Percentiles rank a stretch among this genome's conserved stretches.
Conservation (phyloP, 2,113 vertebrate species). For the Ariopsis seemanni region DNA sequence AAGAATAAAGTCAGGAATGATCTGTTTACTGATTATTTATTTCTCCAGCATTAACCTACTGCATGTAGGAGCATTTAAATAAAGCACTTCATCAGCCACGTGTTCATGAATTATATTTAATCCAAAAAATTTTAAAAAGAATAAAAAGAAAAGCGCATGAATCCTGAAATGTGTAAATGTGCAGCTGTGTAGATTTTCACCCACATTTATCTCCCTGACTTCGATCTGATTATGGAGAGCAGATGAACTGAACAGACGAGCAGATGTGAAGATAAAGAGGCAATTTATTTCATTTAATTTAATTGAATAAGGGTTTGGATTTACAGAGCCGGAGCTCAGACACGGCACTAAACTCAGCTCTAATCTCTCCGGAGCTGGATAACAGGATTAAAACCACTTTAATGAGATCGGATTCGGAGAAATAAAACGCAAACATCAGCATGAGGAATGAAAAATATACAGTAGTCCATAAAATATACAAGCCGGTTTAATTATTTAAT, state of each 20-base stretch:
- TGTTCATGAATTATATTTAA: neutral
- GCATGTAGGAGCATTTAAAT: too few species aligned
- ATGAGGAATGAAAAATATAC: neutral
- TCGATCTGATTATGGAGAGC: constrained; percentile 56
- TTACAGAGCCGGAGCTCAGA: neutral
- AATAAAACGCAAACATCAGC: neutral
- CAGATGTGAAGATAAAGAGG: constrained; percentile 61
- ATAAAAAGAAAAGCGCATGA: neutral
- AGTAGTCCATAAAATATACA: neutral
- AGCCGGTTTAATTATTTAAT: neutral
- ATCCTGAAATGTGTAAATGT: neutral
- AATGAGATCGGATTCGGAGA: neutral
- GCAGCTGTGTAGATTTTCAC: constrained; percentile 2
- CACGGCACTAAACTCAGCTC: constrained; percentile 9
- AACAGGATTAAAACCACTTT: constrained; percentile 20
- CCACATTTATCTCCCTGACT: constrained; percentile 1
- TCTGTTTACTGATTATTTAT: neutral
- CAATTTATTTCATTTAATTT: constrained; percentile 46
- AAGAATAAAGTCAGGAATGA: neutral
- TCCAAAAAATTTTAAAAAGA: too few species aligned
- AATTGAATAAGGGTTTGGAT: constrained; percentile 36
- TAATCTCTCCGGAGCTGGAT: constrained; percentile 1
- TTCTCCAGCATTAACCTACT: neutral
- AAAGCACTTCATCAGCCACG: neutral
- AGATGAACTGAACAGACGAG: constrained; percentile 54